Evolutionary conservation across 2,888 invertebrate genomes (phyloP).

Genomic region (Scaptodrosophila latifasciaeformis): DNA sequence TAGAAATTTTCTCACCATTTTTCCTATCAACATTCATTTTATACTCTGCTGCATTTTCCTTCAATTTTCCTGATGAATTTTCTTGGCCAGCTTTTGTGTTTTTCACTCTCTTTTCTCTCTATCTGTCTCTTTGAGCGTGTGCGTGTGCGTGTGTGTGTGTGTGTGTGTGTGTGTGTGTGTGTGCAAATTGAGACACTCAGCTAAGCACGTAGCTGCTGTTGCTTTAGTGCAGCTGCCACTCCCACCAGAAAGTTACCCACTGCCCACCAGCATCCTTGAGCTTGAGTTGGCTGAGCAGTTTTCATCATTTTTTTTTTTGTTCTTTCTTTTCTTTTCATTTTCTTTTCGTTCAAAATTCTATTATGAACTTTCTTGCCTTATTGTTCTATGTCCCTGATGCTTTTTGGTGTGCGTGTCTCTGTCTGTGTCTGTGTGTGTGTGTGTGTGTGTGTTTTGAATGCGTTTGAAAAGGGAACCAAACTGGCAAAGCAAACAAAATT

Average conservation of each 20-base stretch:
- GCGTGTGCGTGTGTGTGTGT: not conserved
- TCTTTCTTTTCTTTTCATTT: no score
- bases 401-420: not conserved
- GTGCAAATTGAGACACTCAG: slow-evolving; percentile 20
- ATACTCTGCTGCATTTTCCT: not conserved
- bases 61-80: not conserved
- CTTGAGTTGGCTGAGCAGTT: no score
- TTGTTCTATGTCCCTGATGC: not conserved
- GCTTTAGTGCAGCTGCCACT: no score
- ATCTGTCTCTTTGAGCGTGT: not conserved
- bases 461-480: slow-evolving; percentile 29
- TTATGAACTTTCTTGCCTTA: slow-evolving; percentile 31
- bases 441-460: no score
- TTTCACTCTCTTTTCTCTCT: no score
- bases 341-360: no score
- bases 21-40: no score
- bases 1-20: no score
- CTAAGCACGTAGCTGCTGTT: slow-evolving; percentile 4
- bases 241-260: no score
- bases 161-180: slow-evolving; percentile 11
- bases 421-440: slow-evolving; percentile 1
- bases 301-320: no score
- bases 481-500: slow-evolving; percentile 48
- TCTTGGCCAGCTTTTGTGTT: not conserved
- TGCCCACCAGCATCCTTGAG: no score